phyloP scores from a whole-genome alignment of 2,113 vertebrate species.

The Cololabis saira region DNA sequence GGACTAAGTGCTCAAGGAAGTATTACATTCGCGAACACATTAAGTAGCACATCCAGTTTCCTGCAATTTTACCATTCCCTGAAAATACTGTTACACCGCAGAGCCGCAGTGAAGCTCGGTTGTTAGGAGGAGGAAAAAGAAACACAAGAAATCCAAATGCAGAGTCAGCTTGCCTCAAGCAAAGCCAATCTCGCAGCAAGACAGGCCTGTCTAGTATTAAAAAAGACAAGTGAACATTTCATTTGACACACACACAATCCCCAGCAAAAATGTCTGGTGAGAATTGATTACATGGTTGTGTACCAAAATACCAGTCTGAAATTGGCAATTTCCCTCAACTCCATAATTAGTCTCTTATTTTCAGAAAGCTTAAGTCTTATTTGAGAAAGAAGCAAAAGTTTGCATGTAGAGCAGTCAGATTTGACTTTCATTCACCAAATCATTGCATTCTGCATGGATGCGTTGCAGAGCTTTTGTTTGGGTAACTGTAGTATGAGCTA shows the following conservation, averaged over 20 bases:
- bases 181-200: conserved; percentile 44
- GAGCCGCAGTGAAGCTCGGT: conserved; percentile 55
- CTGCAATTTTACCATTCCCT: conserved; percentile 75
- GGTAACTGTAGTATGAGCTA: conserved; percentile 21
- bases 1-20: conserved; percentile 73
- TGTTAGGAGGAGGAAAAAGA: conserved; percentile 62
- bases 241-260: conserved; percentile 51
- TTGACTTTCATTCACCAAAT: conserved; percentile 12
- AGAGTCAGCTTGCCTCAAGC: conserved; percentile 56
- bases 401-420: conserved; percentile 10
- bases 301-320: conserved; percentile 46
- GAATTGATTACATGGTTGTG: conserved; percentile 54
- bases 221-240: conserved; percentile 66
- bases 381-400: neutral
- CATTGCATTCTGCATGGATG: conserved; percentile 1
- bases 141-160: conserved; percentile 59
- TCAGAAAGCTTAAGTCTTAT: conserved; percentile 12
- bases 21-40: conserved; percentile 79
- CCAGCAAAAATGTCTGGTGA: conserved; percentile 49
- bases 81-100: conserved; percentile 74
- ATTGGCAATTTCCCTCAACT: conserved; percentile 41
- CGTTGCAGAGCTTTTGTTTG: conserved; percentile 23
- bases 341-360: conserved; percentile 32
- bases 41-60: conserved; percentile 79
- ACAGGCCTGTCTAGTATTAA: conserved; percentile 56